phyloP scores from a whole-genome alignment of 1,140 invertebrate species.

The Drosophila truncata region DNA sequence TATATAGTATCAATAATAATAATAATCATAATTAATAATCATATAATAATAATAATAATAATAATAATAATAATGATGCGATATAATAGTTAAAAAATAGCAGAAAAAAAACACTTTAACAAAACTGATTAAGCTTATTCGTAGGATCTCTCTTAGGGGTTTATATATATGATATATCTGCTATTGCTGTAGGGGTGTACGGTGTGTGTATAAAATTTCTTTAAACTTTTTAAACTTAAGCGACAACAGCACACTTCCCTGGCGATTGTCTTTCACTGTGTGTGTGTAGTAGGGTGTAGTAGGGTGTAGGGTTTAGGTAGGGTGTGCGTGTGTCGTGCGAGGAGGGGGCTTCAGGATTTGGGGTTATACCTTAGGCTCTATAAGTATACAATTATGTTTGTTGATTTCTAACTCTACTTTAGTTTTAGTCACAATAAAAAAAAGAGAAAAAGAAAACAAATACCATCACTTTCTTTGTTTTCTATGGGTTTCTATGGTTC shows the following conservation, averaged over 20 bases:
- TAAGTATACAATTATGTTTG: constrained; percentile 38
- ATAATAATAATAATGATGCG: constrained; percentile 65
- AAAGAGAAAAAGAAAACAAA: constrained; percentile 7
- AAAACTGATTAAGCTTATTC: constrained; percentile 60
- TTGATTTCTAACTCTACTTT: constrained; percentile 18
- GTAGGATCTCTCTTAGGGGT: constrained; percentile 1
- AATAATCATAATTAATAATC: constrained; percentile 56
- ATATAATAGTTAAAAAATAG: constrained; percentile 53
- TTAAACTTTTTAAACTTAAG: constrained; percentile 47
- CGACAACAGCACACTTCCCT: constrained; percentile 43
- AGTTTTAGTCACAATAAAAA: constrained; percentile 14
- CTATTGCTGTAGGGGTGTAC: constrained; percentile 41
- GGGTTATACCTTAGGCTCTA: constrained; percentile 21
- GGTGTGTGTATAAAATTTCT: constrained; percentile 29
- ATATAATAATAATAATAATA: constrained; percentile 40
- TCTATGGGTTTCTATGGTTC: neutral
- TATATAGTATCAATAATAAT: constrained; percentile 32
- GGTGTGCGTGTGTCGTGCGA: constrained; percentile 25
- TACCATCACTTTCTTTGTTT: constrained; percentile 15
- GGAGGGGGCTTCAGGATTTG: neutral
- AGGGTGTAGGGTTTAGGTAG: neutral
- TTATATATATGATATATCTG: constrained; percentile 14
- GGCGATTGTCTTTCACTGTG: constrained; percentile 50
- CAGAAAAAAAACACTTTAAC: constrained; percentile 72
- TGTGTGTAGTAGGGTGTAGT: constrained; percentile 1